Percentiles rank a stretch among this genome's conserved stretches.
phyloP scores from a whole-genome alignment of 2,113 vertebrate genomes.

The Zapus hudsonius region DNA sequence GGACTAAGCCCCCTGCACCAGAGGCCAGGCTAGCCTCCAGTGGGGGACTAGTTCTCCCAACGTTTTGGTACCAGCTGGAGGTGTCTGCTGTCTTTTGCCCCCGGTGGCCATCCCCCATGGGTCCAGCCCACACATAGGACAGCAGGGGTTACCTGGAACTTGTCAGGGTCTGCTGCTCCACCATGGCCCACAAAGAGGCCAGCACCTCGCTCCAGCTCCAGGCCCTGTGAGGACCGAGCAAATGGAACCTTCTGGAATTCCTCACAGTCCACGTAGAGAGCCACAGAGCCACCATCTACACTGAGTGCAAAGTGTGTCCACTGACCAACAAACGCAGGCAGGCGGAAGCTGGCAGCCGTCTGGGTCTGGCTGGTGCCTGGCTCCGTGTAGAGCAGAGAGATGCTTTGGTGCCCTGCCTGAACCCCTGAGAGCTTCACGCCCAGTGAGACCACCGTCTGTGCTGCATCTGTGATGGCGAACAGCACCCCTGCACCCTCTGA shows the following conservation, averaged over 20 bases:
- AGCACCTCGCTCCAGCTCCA: slow-evolving; percentile 90
- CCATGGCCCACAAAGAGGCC: slow-evolving; percentile 95
- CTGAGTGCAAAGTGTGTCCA: slow-evolving; percentile 94
- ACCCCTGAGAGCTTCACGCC: slow-evolving; percentile 91
- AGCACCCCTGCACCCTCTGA: slow-evolving; percentile 86
- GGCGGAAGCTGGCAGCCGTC: slow-evolving; percentile 89
- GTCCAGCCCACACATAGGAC: rapidly evolving
- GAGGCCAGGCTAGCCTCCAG: background rate
- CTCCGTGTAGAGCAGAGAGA: slow-evolving; percentile 94
- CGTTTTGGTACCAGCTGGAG: rapidly evolving
- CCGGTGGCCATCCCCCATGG: rapidly evolving
- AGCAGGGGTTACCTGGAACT: slow-evolving; percentile 89
- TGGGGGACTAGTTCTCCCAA: rapidly evolving
- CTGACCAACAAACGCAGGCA: slow-evolving; percentile 86
- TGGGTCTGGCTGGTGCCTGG: slow-evolving; percentile 85
- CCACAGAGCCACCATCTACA: slow-evolving; percentile 87
- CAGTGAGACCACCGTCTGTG: slow-evolving; percentile 89
- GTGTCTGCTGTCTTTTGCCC: rapidly evolving
- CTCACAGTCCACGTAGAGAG: slow-evolving; percentile 92
- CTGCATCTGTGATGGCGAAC: slow-evolving; percentile 91
- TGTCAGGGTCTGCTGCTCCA: slow-evolving; percentile 90
- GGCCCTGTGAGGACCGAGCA: slow-evolving; percentile 86
- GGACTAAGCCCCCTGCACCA: background rate
- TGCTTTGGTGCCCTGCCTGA: slow-evolving; percentile 83
- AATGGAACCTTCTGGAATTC: slow-evolving; percentile 85